phyloP scores from a whole-genome alignment of 2,888 invertebrate species.

The Sinodicranocentrus sp. region DNA sequence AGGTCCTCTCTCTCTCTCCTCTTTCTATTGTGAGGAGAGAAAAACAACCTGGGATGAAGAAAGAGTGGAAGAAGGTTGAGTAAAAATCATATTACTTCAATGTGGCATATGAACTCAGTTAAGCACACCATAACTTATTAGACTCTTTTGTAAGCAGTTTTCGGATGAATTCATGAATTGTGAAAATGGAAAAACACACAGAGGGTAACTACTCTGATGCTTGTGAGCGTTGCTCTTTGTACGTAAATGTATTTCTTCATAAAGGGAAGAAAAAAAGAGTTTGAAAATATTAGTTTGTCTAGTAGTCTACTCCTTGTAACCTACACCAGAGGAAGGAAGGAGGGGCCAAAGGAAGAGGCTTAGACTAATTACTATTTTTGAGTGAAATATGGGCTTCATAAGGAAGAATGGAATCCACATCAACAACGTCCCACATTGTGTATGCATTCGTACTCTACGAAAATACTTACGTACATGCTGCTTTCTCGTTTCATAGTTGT shows the following conservation, averaged over 20 bases:
- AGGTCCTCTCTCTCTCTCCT: conserved; percentile 6
- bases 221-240: neutral
- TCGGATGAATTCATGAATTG: conserved; percentile 8
- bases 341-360: conserved; percentile 69
- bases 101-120: conserved; percentile 33
- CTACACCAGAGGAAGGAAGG: conserved; percentile 39
- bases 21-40: neutral
- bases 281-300: neutral
- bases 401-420: conserved; percentile 72
- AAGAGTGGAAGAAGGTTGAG: neutral
- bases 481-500: too few species aligned
- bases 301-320: neutral
- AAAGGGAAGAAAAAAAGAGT: neutral
- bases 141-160: conserved; percentile 18
- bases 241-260: too few species aligned
- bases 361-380: conserved; percentile 76
- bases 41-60: neutral
- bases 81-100: conserved; percentile 33
- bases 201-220: conserved; percentile 22
- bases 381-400: conserved; percentile 75
- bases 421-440: conserved; percentile 51
- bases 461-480: too few species aligned
- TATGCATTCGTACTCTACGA: conserved; percentile 26
- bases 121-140: conserved; percentile 30
- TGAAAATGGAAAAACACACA: conserved; percentile 38